Base-by-base conservation (phyloP, 2,797 vertebrate genomes). In the Ptychadena robeensis region DNA sequence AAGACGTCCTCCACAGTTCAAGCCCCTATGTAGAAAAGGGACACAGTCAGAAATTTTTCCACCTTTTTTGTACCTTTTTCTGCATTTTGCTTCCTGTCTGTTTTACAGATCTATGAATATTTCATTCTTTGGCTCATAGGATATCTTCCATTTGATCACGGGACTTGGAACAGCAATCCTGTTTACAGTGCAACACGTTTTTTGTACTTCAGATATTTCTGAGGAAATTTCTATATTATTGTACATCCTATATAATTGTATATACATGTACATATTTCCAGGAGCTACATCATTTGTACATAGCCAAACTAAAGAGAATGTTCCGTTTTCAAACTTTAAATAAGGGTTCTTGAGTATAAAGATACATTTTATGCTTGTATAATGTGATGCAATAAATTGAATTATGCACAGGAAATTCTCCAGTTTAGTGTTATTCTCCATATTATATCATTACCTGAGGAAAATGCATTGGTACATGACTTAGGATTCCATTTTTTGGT, bases 251-350 rank as follows among this genome's bases (percentile, higher is more conserved):
- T 87, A 87, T 90, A 90, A 90, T 87, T 91, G 90, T 91, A 91
- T 89, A 91, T 89, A 86, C 82, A 84, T 93, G 91, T 90, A 92
- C 86, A 90, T 92, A 92, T 83, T 90, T 92, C 88, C 91, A 88
- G 89, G 73, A 91, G 86, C 92, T 90, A 93, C 93, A 93, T 95
- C 94, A 94, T 89, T 89, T 95, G 94, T 96, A 96, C 94, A 96
- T 96, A 95, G 87, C 88, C 89, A 90, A 85, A 86, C 87, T 84
- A 90, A 90, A 81, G 83, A 87, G 93, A 95, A 95, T 94, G 93
- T 92, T 79, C 82, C 88, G 87, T 93, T 94, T 93, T 92, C 91
- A 91, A 89, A 90, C 81, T 90, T 92, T 38, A 85, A 89, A 73
- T 22, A 59, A 89, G 89, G 81, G 86, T 87, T 88, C 89, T 93